Base-by-base conservation (phyloP, 2,797 vertebrate genomes). In the Gambelia wislizenii region DNA sequence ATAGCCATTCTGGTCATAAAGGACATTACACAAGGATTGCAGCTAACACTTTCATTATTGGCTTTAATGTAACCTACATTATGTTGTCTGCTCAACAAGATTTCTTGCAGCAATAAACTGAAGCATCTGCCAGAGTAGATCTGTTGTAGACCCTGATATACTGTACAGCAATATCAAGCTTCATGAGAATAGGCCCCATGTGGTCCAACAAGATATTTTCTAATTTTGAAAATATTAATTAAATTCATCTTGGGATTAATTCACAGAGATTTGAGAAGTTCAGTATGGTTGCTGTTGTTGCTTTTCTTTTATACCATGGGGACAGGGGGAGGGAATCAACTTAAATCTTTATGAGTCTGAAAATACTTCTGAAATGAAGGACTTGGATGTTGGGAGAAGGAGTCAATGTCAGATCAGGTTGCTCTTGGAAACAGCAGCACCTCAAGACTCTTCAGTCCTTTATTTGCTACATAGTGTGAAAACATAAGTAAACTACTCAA, bases 41-140 rank as follows among this genome's bases (percentile, higher is more conserved):
- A n/a, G 52, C 74, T 84, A 86, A 75, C 64, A 89, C 27, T 94
- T 94, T 94, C 87, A 93, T 95, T 96, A 93, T 91, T 90, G 77
- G 52, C 30, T 94, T 95, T 91, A 93, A 87, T 91, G 82, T 94
- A 96, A 94, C 75, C 78, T 94, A 77, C 76, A 77, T 90, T 94
- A 92, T 90, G 72, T 80, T 52, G 87, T 93, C 88, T 90, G 81
- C 69, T 87, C 87, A 92, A 88, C 79, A 81, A 89, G 93, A 91
- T 95, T 94, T 95, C 92, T 95, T 91, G 79, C 87, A 87, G 79
- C 90, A 95, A 95, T 95, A 96, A 96, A 92, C 70, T 1, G 13
- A 42, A 78, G 39, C 78, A 93, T 93, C 86, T 88, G 83, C 86
- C 79, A 64, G 52, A 0, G 0, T 85, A 39, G 30, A 70, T 91